Evolutionary conservation across 2,113 vertebrate genomes (phyloP), one percentile per base, ranked within the genome.

Genomic region (Rhinolophus ferrumequinum): DNA sequence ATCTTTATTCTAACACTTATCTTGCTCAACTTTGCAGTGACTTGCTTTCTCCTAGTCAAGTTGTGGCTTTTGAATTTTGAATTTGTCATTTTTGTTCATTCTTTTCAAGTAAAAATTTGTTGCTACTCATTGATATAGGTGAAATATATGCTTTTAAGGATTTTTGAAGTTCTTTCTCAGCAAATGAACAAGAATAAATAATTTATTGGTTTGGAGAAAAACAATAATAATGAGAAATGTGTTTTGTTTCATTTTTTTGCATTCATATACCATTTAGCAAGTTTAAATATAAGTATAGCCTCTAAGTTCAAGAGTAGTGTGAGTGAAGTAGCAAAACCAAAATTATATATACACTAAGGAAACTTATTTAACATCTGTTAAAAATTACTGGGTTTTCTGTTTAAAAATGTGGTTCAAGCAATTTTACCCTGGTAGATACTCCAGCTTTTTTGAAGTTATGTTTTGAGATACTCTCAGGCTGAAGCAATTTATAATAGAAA

Each of bases 61-160:
- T 69, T 90, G 35, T 72, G 30, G 35, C 16, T 79, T 92, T 93
- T 56, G 18, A 69, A n/a, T 79, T 92, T 93, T 56, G 18, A 69
- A n/a, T 87, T 62, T 80, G n/a, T 89, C 28, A 35, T 88, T 88
- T 93, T 66, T 28, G 33, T 77, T 72, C 54, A 92, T 84, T 89
- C 56, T 76, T 94, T 82, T 93, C 82, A 93, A 94, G 54, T 9
- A 82, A 66, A 21, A 79, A 33, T n/a, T 44, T 35, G 33, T 8
- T 2, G 26, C 18, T 62, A 8, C 52, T 22, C 38, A 50, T 44
- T 86, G 38, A 70, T n/a, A 41, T 47, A 77, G 18, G 54, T 79
- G 47, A 73, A 86, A 70, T 38, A 69, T 41, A 41, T 33, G n/a
- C 64, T 93, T 15, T 92, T 85, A 30, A 81, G 28, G 26, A 22